Evolutionary conservation across 2,113 vertebrate genomes (phyloP).

Genomic region (Sigmodon hispidus): DNA sequence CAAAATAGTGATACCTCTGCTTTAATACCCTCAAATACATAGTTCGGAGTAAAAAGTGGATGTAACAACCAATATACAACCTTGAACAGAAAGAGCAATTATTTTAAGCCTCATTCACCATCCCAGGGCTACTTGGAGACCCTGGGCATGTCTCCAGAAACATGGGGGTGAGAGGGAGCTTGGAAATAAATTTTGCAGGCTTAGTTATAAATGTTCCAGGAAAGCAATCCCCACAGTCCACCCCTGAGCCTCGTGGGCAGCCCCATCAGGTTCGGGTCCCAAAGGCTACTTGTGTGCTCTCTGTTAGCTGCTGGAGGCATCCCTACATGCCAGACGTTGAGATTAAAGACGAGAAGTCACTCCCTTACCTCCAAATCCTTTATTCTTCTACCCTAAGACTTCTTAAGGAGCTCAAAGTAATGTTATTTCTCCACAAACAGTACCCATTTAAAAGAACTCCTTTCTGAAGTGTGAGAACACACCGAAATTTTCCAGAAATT

Average conservation of each 20-base stretch:
- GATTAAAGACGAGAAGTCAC: not conserved
- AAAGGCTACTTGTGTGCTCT: not conserved
- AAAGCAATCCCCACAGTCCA: not conserved
- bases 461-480: not conserved
- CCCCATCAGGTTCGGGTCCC: not conserved
- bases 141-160: not conserved
- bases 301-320: not conserved
- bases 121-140: not conserved
- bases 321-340: not conserved
- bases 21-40: not conserved
- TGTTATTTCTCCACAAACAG: slow-evolving; percentile 16
- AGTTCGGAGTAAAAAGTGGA: not conserved
- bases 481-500: not conserved
- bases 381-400: not conserved
- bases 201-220: not conserved
- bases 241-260: not conserved
- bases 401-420: not conserved
- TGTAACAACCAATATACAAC: not conserved
- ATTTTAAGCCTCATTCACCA: too few relatives aligned
- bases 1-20: not conserved
- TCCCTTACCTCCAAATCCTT: not conserved
- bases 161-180: fast-evolving
- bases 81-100: not conserved
- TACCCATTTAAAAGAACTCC: not conserved
- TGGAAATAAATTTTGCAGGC: not conserved